Conservation (phyloP, 1,140 invertebrate species). For the Asbolus verrucosus region DNA sequence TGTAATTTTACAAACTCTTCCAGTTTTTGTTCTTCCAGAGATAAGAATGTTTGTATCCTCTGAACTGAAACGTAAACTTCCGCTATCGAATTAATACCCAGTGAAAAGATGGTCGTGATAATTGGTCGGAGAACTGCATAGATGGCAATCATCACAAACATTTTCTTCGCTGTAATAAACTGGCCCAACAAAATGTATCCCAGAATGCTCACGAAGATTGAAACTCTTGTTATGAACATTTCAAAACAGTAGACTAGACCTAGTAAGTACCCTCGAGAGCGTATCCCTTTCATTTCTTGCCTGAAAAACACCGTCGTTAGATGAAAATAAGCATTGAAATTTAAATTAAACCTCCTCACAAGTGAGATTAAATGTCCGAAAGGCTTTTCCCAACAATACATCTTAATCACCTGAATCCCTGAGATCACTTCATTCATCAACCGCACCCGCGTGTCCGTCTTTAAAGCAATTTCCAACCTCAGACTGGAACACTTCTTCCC, state of each 20-base stretch:
- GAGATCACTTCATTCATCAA: constrained; percentile 87
- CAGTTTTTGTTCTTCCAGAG: constrained; percentile 69
- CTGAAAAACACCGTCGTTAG: constrained; percentile 63
- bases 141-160: constrained; percentile 79
- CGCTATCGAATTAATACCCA: constrained; percentile 70
- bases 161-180: constrained; percentile 78
- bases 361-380: constrained; percentile 74
- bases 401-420: constrained; percentile 83
- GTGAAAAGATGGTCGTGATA: constrained; percentile 80
- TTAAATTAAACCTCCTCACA: constrained; percentile 70
- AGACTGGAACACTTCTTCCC: constrained; percentile 69
- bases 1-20: constrained; percentile 50
- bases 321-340: background rate
- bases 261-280: constrained; percentile 76
- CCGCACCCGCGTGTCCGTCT: constrained; percentile 84
- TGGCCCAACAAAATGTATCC: constrained; percentile 79
- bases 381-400: constrained; percentile 84
- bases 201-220: constrained; percentile 84
- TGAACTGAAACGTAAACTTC: constrained; percentile 77
- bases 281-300: constrained; percentile 75
- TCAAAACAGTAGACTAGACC: constrained; percentile 81
- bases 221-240: constrained; percentile 78
- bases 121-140: constrained; percentile 79
- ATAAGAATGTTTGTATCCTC: constrained; percentile 76
- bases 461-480: constrained; percentile 73